A percentile compares a stretch with the other conserved stretches of the same genome.
phyloP scores from a whole-genome alignment of 2,797 vertebrate species.

The Telmatherina bonti region DNA sequence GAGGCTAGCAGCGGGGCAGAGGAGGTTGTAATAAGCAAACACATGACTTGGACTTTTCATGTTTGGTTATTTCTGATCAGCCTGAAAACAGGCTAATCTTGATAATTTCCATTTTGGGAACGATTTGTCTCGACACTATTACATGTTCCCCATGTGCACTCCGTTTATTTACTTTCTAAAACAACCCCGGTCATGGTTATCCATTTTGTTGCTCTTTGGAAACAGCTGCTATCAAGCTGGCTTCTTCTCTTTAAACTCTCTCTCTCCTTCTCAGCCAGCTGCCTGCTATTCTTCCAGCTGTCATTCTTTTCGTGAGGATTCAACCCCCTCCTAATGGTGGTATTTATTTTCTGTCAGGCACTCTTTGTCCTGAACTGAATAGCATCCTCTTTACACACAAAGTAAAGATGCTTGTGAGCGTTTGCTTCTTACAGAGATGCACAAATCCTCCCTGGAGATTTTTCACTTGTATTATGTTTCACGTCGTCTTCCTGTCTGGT shows the following conservation, averaged over 20 bases:
- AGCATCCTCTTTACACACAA: slow-evolving; percentile 45
- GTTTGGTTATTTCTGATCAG: neutral
- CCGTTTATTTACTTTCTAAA: slow-evolving; percentile 21
- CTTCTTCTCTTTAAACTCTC: slow-evolving; percentile 17
- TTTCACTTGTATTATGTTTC: slow-evolving; percentile 11
- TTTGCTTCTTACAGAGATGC: slow-evolving; percentile 16
- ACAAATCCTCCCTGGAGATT: neutral
- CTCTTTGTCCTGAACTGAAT: slow-evolving; percentile 57
- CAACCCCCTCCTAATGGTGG: slow-evolving; percentile 52
- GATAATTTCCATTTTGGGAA: neutral
- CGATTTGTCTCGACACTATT: neutral
- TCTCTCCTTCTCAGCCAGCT: slow-evolving; percentile 50
- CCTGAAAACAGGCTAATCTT: neutral
- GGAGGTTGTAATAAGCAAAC: neutral
- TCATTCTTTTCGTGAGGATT: slow-evolving; percentile 50
- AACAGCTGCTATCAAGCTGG: slow-evolving; percentile 40
- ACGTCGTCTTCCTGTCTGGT: neutral
- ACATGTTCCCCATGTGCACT: slow-evolving; percentile 10
- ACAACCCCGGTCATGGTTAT: slow-evolving; percentile 7
- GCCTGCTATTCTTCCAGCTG: slow-evolving; percentile 60
- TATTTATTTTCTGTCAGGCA: slow-evolving; percentile 69
- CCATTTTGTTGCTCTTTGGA: slow-evolving; percentile 7
- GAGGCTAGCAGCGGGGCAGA: too few species aligned
- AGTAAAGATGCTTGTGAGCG: slow-evolving; percentile 23
- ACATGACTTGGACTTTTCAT: neutral